These are phyloP conservation scores for Aplidium turbinatum DNA, from an alignment of 23 tunicate genomes.

Conservation along the genomic window DNA sequence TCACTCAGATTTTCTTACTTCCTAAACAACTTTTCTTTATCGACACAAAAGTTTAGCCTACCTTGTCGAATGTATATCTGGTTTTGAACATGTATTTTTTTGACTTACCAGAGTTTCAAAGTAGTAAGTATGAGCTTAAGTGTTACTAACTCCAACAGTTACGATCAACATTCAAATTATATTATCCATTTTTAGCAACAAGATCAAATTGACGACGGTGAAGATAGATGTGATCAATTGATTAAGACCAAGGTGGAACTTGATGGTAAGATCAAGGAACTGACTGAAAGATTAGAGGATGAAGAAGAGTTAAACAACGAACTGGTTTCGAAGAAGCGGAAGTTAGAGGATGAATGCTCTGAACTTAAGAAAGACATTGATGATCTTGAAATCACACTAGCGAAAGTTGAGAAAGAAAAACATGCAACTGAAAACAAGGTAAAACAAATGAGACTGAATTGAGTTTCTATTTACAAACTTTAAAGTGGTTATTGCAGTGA, in stretches of 20 bases:
- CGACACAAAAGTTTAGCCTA: too few species aligned
- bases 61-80: too few species aligned
- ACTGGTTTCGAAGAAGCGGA: conserved; percentile 78
- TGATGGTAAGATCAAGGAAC: conserved; percentile 96
- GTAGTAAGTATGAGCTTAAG: too few species aligned
- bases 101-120: too few species aligned
- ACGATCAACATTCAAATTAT: too few species aligned
- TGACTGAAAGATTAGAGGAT: conserved; percentile 89
- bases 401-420: conserved; percentile 96
- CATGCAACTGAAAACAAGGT: conserved; percentile 68
- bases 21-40: too few species aligned
- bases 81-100: too few species aligned
- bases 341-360: conserved; percentile 89
- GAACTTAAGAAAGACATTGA: conserved; percentile 94
- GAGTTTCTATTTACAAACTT: too few species aligned
- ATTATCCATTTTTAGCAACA: conserved; percentile 66
- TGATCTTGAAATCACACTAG: conserved; percentile 82
- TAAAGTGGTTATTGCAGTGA: too few species aligned
- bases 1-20: too few species aligned
- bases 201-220: conserved; percentile 94
- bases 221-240: conserved; percentile 90
- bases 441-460: too few species aligned
- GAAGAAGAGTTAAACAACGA: conserved; percentile 87
- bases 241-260: conserved; percentile 86
- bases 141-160: too few species aligned